Evolutionary conservation across 2,888 invertebrate genomes (phyloP), one percentile per base, ranked within the genome.

Genomic region (Podabrus alpinus): DNA sequence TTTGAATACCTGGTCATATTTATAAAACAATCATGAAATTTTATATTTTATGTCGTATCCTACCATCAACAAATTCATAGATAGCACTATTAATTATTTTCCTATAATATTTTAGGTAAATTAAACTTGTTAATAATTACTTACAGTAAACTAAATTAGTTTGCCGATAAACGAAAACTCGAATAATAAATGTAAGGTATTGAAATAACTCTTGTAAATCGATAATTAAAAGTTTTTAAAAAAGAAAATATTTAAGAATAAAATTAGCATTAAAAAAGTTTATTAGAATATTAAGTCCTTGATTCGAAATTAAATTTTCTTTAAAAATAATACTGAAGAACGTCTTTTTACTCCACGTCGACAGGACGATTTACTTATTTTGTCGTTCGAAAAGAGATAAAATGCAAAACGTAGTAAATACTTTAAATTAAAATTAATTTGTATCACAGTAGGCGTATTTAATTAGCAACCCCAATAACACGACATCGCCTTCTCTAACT

Each of bases 381-480:
- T 64, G 4, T 17, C 17, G 15, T 61, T 61, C 5, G 4, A 64
- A 64, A n/a, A 13, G 21, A 19, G 62, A 19, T 64, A 21, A 64
- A 59, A 60, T 21, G 25, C 10, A 21, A 45, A 25, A 66, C 73
- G 76, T 73, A 64, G 59, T 68, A 66, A 73, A 71, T 71, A 68
- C 73, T 73, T 71, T 59, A 45, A 73, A 68, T 72, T 66, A 69
- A 76, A 73, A 76, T 71, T 76, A 76, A 76, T 76, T 76, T 73
- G 71, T 76, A 69, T 73, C 73, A 67, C 76, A 68, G 73, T 73
- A 68, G 76, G 71, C 77, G 77, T 66, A 74, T 74, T 77, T 77
- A 74, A 74, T 77, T 77, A 77, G 68, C 64, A 71, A 61, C 66
- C 72, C 68, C 25, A 64, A 62, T 45, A 69, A 25, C 45, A 62